Base-by-base conservation (phyloP, 2,888 invertebrate species). In the Nephrocerus scutellatus region DNA sequence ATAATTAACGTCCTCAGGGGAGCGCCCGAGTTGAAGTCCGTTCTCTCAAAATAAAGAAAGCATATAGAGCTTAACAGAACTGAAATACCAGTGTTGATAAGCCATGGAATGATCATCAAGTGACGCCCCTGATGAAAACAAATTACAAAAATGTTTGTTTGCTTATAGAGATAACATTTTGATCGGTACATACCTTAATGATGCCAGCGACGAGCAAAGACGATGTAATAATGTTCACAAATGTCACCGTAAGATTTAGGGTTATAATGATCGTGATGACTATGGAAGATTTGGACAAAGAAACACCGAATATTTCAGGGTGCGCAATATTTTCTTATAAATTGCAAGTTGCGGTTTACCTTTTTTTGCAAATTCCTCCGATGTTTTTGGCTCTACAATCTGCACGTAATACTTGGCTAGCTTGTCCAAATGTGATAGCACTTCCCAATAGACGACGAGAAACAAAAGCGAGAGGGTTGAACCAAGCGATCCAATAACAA, bases 401-500 rank as follows among this genome's bases (percentile, higher is more conserved):
- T 45, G 43, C 22, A 34, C 30, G 5, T 47, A 32, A 29, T 29
- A 18, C 33, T 48, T 39, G 12, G 49, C 45, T 21, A 60, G 20
- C 19, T 51, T 49, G 41, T 57, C 54, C 0, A 49, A 22, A 21
- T 48, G 41, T n/a, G 41, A 48, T 38, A 60, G 37, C 4, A 18
- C 4, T 8, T 22, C 3, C 36, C 31, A 9, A 55, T 31, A 14
- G 49, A 51, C 6, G 26, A 62, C 52, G 3, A 54, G 37, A 20
- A 48, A 18, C 6, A 62, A 12, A 8, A 59, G 39, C 24, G 58
- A 56, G 14, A 48, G 41, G 8, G 54, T 48, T 12, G 54, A 36
- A 1, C 60, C 62, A 18, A 65, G 22, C 63, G 64, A 64, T n/a
- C 66, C 65, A 13, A 65, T 42, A 1, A 65, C 51, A n/a, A 64